Base-by-base conservation (phyloP, 2,888 invertebrate species). In the Parochlus steinenii region DNA sequence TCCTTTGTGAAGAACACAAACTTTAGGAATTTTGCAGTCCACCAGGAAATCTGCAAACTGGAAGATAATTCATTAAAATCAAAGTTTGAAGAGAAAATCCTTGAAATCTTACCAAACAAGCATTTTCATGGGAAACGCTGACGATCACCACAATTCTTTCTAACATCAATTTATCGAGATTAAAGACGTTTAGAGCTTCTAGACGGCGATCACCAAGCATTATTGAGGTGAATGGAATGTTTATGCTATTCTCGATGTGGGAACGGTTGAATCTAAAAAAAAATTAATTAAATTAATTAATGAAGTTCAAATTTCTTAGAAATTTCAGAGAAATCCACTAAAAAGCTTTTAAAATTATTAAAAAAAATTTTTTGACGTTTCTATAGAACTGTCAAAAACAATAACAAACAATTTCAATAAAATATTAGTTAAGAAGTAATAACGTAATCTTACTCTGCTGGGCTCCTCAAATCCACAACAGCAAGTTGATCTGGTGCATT, bases 1-100 rank as follows among this genome's bases (percentile, higher is more conserved):
- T 28, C 92, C 92, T 37, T 82, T 82, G 59, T 90, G 86, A 10
- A 93, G 65, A 10, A 80, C 72, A 53, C 89, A 87, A 5, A 92
- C 85, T 48, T 76, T 70, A 1, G 71, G 63, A 37, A 85, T 75
- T 35, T 71, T 70, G 50, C 83, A 78, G 41, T 74, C 71, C 30
- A 93, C 70, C 40, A 93, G 62, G 52, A 78, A 78, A 47, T 79
- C 79, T 31, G 89, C 83, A 67, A 92, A 87, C 85, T 90, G 62
- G 33, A 61, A 62, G 44, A 41, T 40, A 39, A 37, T 24, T 30
- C 33, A 38, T 33, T 29, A 31, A 28, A 26, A 22, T 29, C 26
- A 31, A 20, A 12, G 53, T 48, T 23, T 27, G 19, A 34, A n/a
- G 29, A 30, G 33, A 12, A 8, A 25, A 19, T 17, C 16, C 26